Conservation (phyloP, 2,888 invertebrate genomes). For the Malachius bipustulatus region DNA sequence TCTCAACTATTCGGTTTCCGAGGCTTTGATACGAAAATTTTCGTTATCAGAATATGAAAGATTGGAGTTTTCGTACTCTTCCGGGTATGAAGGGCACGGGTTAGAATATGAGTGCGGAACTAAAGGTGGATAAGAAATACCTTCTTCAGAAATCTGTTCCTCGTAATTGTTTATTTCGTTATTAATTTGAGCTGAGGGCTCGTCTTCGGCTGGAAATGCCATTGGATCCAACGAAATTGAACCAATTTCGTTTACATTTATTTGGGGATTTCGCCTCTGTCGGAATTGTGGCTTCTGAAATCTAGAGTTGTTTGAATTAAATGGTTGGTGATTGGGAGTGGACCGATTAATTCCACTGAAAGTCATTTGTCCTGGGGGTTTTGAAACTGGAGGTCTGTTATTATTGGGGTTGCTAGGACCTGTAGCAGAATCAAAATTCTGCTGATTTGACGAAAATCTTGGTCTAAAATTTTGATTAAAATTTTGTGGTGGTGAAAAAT, state of each 20-base stretch:
- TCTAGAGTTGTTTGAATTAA: not conserved
- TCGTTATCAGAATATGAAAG: not conserved
- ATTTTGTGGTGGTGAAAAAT: too few species aligned
- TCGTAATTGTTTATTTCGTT: too few species aligned
- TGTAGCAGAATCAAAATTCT: too few species aligned
- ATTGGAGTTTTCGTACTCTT: not conserved
- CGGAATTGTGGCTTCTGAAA: not conserved
- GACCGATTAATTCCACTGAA: not conserved
- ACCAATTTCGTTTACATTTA: conserved; percentile 1
- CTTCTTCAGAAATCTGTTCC: too few species aligned
- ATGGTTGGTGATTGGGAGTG: not conserved
- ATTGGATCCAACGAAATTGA: too few species aligned
- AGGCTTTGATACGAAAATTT: not conserved
- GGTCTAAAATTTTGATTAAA: too few species aligned
- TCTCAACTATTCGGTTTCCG: not conserved
- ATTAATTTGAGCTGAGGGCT: too few species aligned
- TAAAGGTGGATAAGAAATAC: too few species aligned
- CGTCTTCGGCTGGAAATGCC: too few species aligned
- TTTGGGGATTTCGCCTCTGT: not conserved
- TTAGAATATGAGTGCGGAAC: too few species aligned
- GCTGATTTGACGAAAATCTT: too few species aligned
- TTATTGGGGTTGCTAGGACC: not conserved
- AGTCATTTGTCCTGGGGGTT: not conserved
- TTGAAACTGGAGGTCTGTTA: not conserved
- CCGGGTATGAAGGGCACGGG: too few species aligned